Evolutionary conservation across 2,888 invertebrate species (phyloP).

Genomic region (Lottia scabra): DNA sequence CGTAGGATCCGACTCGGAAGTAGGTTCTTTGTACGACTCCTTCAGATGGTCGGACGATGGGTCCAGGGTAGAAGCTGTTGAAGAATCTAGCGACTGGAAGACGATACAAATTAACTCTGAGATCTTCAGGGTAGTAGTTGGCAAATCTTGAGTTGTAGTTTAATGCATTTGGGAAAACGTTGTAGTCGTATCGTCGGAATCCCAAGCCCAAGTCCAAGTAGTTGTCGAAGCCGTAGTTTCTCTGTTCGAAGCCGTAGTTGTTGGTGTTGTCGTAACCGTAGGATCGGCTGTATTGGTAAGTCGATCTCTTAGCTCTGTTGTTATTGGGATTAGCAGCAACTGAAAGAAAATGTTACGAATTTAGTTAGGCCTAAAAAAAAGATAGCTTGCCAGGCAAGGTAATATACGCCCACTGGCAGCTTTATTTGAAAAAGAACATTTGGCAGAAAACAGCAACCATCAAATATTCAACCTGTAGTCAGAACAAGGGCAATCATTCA

Average conservation of each 20-base stretch:
- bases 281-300: too few species aligned
- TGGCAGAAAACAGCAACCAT: too few species aligned
- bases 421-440: too few species aligned
- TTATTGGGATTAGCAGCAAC: too few species aligned
- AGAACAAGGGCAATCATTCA: too few species aligned
- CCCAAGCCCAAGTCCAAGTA: not conserved
- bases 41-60: not conserved
- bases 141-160: not conserved
- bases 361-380: too few species aligned
- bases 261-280: too few species aligned
- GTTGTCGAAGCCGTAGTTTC: not conserved
- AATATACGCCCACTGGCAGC: too few species aligned
- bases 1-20: constrained; percentile 10
- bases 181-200: not conserved
- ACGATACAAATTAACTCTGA: not conserved
- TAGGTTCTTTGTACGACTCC: not conserved
- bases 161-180: not conserved
- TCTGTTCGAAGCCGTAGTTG: not conserved
- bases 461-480: too few species aligned
- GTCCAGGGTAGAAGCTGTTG: constrained; percentile 12
- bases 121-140: not conserved
- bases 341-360: too few species aligned
- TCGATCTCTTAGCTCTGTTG: too few species aligned
- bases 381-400: too few species aligned
- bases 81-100: constrained; percentile 9